Conservation (phyloP, 2,113 vertebrate genomes). For the Ictalurus punctatus region DNA sequence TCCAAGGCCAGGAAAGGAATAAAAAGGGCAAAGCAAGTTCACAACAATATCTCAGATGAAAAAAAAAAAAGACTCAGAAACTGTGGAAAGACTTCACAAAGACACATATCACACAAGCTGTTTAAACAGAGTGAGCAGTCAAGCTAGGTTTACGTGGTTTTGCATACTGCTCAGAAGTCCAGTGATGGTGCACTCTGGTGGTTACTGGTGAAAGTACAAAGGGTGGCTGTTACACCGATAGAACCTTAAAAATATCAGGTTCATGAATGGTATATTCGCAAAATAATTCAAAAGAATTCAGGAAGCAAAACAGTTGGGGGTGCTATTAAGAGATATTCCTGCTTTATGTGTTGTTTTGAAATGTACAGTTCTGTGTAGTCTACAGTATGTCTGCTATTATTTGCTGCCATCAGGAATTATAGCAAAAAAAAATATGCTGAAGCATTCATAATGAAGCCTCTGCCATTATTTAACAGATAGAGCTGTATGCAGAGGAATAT, state of each 20-base stretch:
- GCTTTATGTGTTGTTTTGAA: not conserved
- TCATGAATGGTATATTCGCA: not conserved
- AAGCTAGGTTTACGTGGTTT: not conserved
- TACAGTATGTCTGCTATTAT: not conserved
- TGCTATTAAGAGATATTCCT: not conserved
- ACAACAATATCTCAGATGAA: not conserved
- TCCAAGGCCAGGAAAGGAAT: not conserved
- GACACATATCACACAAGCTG: not conserved
- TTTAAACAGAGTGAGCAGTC: not conserved
- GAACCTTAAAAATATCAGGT: not conserved
- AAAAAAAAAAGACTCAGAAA: not conserved
- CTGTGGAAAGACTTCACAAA: not conserved
- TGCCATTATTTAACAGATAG: not conserved
- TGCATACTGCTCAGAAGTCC: not conserved
- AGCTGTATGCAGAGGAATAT: too few relatives aligned
- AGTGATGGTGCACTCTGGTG: constrained; percentile 5
- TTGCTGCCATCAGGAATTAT: not conserved
- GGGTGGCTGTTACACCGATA: not conserved
- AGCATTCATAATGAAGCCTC: not conserved
- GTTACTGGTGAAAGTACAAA: not conserved
- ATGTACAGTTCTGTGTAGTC: not conserved
- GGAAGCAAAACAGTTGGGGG: not conserved
- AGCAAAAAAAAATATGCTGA: not conserved
- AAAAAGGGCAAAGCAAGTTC: not conserved
- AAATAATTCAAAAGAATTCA: not conserved